Base-by-base conservation (phyloP, 2,888 invertebrate genomes). In the Empis livida region DNA sequence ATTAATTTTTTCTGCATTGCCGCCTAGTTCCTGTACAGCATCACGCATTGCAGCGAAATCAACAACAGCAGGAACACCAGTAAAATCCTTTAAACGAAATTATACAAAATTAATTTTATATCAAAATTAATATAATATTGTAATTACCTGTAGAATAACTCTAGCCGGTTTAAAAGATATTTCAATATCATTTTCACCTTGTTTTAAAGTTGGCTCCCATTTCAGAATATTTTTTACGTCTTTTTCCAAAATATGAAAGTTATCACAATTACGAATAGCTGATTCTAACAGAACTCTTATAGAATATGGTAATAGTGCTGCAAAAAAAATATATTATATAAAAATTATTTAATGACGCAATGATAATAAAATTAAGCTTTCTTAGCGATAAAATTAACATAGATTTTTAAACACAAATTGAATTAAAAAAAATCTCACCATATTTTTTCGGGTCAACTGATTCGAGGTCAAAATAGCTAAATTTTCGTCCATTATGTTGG, bases 21-120 rank as follows among this genome's bases (percentile, higher is more conserved):
- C 95, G 0, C 87, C 87, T 5, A 97, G 72, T 17, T 75, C 71
- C 56, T 84, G 79, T 0, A 99, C 91, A 1, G 95, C 94, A 69
- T 96, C 95, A 49, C 97, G 75, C 97, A 99, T 97, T 1, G 95
- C 94, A 13, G 97, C 97, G 72, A 99, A 93, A 71, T 99, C 97
- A 1, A 99, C 97, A 20, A 99, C 93, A 0, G 95, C 96, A 2
- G 97, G 97, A 0, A 99, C 96, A 4, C 97, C 97, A 13, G 96
- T 99, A 54, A 91, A 80, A 65, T 92, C 91, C 87, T 91, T 64
- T 4, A 58, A 51, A 50, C 35, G 20, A 11, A 15, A 30, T 13
- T 30, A 45, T 5, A 31, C 23, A 10, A 14, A 42, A 15, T 35
- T n/a, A 5, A 9, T 38, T 16, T 16, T 16, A 23, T 16, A 14